Evolutionary conservation across 53 echinoderm and acorn worm species (phyloP), one percentile per base, ranked within the genome.

Genomic region (Apostichopus leukothele): DNA sequence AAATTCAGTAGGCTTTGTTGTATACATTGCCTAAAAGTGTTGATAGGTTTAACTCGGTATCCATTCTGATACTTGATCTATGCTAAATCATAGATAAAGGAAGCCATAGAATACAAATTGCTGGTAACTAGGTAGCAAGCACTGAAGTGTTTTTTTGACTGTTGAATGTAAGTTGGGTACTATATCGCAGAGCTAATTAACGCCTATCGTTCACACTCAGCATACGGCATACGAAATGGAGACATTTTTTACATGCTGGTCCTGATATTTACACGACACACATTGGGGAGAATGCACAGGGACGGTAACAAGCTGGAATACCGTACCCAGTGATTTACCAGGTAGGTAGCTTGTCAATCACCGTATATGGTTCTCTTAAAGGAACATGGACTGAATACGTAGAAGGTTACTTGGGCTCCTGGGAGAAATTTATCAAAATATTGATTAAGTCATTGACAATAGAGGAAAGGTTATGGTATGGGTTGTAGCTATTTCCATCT

Each of bases 341-440:
- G 55, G 25, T 9, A 10, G 55, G 25, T 9, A 59, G 54, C 57
- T 22, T 81, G 81, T 16, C 54, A 81, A 25, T 81, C 59, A 81
- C 81, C 81, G 53, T 81, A n/a, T 81, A 81, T 18, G 81, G 81
- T n/a, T 54, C 51, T n/a, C 54, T 81, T 81, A 71, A 71, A 71
- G 71, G 71, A 21, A 71, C 20, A 71, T 39, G 39, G 20, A 5
- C 6, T 71, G 71, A 71, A 71, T 71, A 71, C 6, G 13, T 71
- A n/a, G 71, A 71, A 16, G 71, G 71, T 16, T 16, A n/a, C 71
- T 0, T 21, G 6, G 18, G 18, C 71, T 71, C 71, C 18, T 71
- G 71, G 71, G 71, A 18, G 20, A 63, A 13, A 16, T 63, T 7
- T 16, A 16, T 16, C 8, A 63, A 63, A 16, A 63, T 63, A 13